Base-by-base conservation (phyloP, 2,888 invertebrate genomes). In the Megamerina dolium region DNA sequence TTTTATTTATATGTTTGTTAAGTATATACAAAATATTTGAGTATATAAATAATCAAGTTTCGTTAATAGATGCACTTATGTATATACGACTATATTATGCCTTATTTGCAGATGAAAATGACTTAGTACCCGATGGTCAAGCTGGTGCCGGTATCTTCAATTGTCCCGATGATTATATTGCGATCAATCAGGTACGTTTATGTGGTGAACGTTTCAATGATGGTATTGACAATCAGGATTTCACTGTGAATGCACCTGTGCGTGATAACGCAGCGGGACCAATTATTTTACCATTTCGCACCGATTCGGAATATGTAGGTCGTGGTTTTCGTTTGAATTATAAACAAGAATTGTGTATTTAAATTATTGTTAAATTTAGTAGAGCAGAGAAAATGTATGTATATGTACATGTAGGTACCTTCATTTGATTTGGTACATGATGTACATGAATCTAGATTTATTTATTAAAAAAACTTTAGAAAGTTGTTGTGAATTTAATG, bases 151-250 rank as follows among this genome's bases (percentile, higher is more conserved):
- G 85, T 57, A 77, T 83, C 41, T 78, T 82, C 55, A 82, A 84
- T 66, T 87, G 87, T 61, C 85, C 85, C 0, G 80, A 81, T 52
- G 87, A 87, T 63, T 87, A 81, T 72, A 73, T 87, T 33, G 73
- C 82, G 2, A 73, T 85, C 48, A 79, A 82, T 38, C 83, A 83
- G 12, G 76, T 80, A 18, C 73, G 86, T 41, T 70, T 87, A 3
- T 87, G 87, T 56, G 87, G 86, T 0, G 83, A 84, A 41, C 74
- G 80, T 23, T 74, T 86, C 13, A 87, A 86, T 59, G 86, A 87
- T 61, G 86, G 82, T 49, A 60, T 53, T 47, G 61, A 57, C 23
- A 57, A 50, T 46, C 64, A 65, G 36, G 81, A 85, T 64, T 82
- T 82, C 57, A 77, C 78, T 9, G 62, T 75, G 47, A 79, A 85